Evolutionary conservation across 2,888 invertebrate genomes (phyloP), one percentile per base, ranked within the genome.

Genomic region (Phrixothrix hirtus): DNA sequence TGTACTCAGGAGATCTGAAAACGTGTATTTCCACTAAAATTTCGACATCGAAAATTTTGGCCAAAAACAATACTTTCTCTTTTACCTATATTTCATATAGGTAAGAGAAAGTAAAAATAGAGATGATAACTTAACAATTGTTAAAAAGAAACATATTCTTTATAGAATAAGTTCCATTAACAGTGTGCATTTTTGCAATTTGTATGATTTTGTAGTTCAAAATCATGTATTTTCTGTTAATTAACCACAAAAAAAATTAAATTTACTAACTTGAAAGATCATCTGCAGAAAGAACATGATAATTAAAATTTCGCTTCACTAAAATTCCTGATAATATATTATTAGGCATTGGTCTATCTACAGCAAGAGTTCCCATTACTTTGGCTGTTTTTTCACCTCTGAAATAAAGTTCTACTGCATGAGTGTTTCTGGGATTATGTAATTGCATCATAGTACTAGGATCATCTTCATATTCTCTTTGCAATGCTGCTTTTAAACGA

Each of bases 321-420:
- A 99, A 79, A 50, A 99, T 87, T 0, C 99, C 99, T 3, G 96
- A 93, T 2, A 99, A 76, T 54, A 83, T 81, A 50, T 87, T 83
- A 9, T 88, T 90, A 0, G 92, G 84, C 61, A 82, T 82, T 0
- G 96, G 93, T 32, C 86, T 84, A 39, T 88, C 86, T 65, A 91
- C 81, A 0, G 98, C 98, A 55, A 99, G 77, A 1, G 85, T 83
- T 0, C 99, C 99, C 87, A 99, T 96, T 36, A 92, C 95, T 81
- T 99, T 99, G 1, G 98, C 98, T 1, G 95, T 96, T 78, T 97
- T 98, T 75, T 99, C 98, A 14, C 98, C 99, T 30, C 95, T 80
- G 78, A 99, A 99, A 68, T 94, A 89, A 46, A 99, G 82, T 63
- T 92, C 86, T 0, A 99, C 92, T 0, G 87, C 87, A 56, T 95